Conservation (phyloP, 2,113 vertebrate species). For the Penelope pileata region DNA sequence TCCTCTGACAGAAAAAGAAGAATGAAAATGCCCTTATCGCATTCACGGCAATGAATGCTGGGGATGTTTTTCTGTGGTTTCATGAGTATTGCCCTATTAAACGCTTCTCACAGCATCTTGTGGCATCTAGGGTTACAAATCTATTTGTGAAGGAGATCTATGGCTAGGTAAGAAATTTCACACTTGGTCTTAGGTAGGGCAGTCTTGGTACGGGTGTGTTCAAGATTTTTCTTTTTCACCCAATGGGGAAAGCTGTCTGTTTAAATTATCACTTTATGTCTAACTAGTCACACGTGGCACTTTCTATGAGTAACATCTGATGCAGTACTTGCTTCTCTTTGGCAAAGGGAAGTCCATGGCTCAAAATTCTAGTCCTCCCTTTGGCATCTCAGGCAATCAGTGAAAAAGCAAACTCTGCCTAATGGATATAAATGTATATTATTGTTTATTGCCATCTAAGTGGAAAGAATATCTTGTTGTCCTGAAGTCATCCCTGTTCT, state of each 20-base stretch:
- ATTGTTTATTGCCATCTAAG: neutral
- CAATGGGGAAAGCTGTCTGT: neutral
- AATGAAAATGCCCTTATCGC: neutral
- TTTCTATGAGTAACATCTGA: neutral
- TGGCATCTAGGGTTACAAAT: neutral
- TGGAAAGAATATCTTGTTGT: neutral
- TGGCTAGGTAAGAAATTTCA: neutral
- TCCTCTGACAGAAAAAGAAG: neutral
- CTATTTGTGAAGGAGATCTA: neutral
- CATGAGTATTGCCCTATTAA: neutral
- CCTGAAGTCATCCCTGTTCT: neutral
- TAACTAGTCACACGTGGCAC: neutral
- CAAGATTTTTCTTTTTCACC: neutral
- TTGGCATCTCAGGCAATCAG: neutral
- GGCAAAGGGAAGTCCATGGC: neutral
- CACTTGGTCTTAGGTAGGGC: neutral
- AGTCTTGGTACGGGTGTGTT: neutral
- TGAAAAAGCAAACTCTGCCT: neutral
- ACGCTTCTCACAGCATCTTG: neutral
- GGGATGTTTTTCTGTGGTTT: neutral
- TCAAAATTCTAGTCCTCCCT: neutral
- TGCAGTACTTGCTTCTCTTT: neutral
- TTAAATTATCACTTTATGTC: neutral
- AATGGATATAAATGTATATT: neutral
- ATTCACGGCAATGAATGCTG: neutral